Percentiles rank a stretch among this genome's conserved stretches.
These are phyloP conservation scores for Siniperca chuatsi DNA, from an alignment of 2,113 vertebrate species.

Conservation along the genomic window DNA sequence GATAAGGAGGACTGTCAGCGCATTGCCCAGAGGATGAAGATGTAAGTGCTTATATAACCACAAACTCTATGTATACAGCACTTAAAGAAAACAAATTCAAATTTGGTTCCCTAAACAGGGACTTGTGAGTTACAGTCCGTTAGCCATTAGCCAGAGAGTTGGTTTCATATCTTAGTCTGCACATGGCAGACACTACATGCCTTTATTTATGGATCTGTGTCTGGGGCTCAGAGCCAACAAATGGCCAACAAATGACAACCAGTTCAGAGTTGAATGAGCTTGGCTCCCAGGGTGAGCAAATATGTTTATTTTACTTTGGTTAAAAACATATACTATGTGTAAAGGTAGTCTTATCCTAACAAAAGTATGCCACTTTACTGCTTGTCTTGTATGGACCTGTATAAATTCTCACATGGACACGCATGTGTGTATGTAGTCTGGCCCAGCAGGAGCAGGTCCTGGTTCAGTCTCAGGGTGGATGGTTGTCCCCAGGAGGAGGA, in stretches of 20 bases:
- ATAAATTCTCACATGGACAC: neutral
- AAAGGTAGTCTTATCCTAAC: neutral
- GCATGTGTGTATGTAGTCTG: constrained; percentile 82
- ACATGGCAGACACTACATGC: neutral
- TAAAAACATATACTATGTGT: neutral
- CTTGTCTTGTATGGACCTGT: neutral
- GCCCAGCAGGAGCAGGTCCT: constrained; percentile 91
- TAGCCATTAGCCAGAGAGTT: neutral
- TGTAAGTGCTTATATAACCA: constrained; percentile 86
- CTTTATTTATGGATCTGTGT: constrained; percentile 1
- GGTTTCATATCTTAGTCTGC: neutral
- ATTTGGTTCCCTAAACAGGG: neutral
- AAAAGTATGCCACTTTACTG: neutral
- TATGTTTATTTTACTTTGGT: neutral
- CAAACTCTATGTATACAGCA: constrained; percentile 13
- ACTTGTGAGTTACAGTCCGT: neutral
- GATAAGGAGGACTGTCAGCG: constrained; percentile 96
- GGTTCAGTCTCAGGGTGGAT: constrained; percentile 81
- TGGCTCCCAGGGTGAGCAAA: neutral
- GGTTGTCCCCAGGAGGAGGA: constrained; percentile 81
- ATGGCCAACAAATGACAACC: neutral
- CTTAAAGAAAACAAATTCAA: neutral
- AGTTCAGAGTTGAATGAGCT: neutral
- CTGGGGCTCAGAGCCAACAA: neutral
- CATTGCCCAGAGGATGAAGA: constrained; percentile 95